A percentile compares a stretch with the other conserved stretches of the same genome.
phyloP scores from a whole-genome alignment of 2,888 invertebrate species.

The Halictus ligatus region DNA sequence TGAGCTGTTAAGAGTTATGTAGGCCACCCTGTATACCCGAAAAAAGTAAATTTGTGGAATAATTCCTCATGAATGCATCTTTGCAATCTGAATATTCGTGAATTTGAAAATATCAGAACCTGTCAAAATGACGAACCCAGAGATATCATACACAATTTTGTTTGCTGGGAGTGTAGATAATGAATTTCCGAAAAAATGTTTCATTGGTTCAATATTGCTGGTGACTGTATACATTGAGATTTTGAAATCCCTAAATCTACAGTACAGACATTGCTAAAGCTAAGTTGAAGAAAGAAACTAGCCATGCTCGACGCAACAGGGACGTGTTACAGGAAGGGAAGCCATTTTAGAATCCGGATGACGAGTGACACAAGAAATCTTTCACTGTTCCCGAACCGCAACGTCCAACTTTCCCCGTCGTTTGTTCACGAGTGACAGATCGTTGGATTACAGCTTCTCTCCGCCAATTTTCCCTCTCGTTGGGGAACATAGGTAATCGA shows the following conservation, averaged over 20 bases:
- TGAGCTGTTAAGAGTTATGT: no score
- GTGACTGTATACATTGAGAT: no score
- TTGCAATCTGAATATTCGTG: no score
- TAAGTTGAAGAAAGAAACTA: neutral
- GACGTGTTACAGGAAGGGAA: neutral
- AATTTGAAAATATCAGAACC: no score
- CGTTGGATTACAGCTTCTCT: slow-evolving; percentile 29
- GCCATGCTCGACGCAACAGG: neutral
- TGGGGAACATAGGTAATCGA: slow-evolving; percentile 21
- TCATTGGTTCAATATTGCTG: no score
- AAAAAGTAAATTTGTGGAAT: no score
- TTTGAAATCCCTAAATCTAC: neutral
- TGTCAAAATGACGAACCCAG: no score
- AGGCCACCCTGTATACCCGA: no score
- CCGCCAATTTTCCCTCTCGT: slow-evolving; percentile 26
- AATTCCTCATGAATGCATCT: no score
- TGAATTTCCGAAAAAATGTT: no score
- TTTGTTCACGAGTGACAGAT: slow-evolving; percentile 21
- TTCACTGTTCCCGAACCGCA: neutral
- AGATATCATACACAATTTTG: no score
- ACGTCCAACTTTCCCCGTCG: slow-evolving; percentile 11
- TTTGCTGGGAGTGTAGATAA: no score
- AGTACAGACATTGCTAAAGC: neutral
- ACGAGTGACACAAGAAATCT: neutral
- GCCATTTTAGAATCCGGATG: neutral